These are phyloP conservation scores for Calephelis virginiensis DNA, from an alignment of 1,140 invertebrate species.

Conservation along the genomic window DNA sequence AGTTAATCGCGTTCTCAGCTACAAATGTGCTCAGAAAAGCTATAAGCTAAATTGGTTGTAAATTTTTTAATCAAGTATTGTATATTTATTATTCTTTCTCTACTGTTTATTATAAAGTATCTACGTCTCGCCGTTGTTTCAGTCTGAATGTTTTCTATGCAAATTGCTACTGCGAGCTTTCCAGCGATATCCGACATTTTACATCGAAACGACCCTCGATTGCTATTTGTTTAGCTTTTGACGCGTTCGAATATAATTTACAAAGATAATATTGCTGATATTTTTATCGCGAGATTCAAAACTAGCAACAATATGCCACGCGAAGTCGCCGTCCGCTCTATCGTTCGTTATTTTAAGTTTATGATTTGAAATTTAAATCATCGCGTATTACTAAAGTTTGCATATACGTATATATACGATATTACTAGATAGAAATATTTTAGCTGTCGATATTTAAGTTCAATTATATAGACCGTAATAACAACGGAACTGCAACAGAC, in stretches of 20 bases:
- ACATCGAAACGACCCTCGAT: constrained; percentile 15
- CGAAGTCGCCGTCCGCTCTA: neutral
- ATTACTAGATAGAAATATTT: no score
- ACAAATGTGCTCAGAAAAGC: constrained; percentile 6
- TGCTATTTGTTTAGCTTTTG: constrained; percentile 14
- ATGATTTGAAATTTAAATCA: neutral
- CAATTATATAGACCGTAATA: no score
- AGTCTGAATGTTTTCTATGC: constrained; percentile 35
- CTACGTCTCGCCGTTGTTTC: constrained; percentile 53
- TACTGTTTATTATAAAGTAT: constrained; percentile 40
- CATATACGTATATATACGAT: no score
- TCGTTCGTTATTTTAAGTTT: neutral
- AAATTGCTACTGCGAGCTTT: constrained; percentile 14
- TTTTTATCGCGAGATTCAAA: constrained; percentile 16
- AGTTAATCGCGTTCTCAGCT: neutral
- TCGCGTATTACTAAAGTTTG: no score
- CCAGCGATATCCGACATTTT: constrained; percentile 14
- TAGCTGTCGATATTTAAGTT: no score
- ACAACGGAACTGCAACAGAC: no score
- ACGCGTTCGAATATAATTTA: constrained; percentile 18
- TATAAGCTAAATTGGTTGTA: constrained; percentile 23
- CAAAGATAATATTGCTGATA: constrained; percentile 16
- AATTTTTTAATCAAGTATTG: constrained; percentile 46
- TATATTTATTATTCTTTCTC: constrained; percentile 33
- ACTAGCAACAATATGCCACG: constrained; percentile 10